These are phyloP conservation scores for Heliconius ismenius DNA, from an alignment of 2,888 invertebrate species.

Conservation along the genomic window DNA sequence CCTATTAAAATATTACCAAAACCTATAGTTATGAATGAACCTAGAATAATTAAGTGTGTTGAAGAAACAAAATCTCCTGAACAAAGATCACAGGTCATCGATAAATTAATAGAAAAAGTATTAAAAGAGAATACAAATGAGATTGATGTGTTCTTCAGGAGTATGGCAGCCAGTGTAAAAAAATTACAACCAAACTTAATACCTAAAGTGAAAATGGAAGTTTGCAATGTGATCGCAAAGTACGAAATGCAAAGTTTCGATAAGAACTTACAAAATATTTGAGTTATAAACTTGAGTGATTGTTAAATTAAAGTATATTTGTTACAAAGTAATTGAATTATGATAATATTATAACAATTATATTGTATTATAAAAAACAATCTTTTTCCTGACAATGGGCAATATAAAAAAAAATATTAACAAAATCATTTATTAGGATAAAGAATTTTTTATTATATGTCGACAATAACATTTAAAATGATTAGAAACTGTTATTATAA, in stretches of 20 bases:
- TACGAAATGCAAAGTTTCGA: slow-evolving; percentile 79
- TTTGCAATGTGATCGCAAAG: slow-evolving; percentile 77
- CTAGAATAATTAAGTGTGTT: slow-evolving; percentile 66
- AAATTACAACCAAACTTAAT: slow-evolving; percentile 76
- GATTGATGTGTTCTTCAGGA: slow-evolving; percentile 76
- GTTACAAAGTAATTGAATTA: slow-evolving; percentile 6
- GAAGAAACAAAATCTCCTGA: slow-evolving; percentile 66
- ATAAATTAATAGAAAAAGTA: slow-evolving; percentile 73
- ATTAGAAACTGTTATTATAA: background rate
- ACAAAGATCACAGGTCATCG: slow-evolving; percentile 66
- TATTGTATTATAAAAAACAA: background rate
- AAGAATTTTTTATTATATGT: background rate
- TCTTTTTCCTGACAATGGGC: background rate
- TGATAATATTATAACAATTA: background rate
- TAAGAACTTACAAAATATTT: slow-evolving; percentile 52
- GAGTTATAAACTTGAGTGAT: background rate
- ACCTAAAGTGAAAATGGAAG: slow-evolving; percentile 79
- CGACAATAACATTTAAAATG: background rate
- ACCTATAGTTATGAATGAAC: slow-evolving; percentile 65
- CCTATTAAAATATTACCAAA: slow-evolving; percentile 77
- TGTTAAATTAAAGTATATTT: slow-evolving; percentile 18
- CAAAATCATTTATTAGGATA: background rate
- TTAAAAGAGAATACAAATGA: slow-evolving; percentile 76
- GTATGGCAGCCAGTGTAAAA: slow-evolving; percentile 78
- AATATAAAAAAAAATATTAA: background rate